phyloP scores from a whole-genome alignment of 2,888 invertebrate genomes.

The Xylota segnis region DNA sequence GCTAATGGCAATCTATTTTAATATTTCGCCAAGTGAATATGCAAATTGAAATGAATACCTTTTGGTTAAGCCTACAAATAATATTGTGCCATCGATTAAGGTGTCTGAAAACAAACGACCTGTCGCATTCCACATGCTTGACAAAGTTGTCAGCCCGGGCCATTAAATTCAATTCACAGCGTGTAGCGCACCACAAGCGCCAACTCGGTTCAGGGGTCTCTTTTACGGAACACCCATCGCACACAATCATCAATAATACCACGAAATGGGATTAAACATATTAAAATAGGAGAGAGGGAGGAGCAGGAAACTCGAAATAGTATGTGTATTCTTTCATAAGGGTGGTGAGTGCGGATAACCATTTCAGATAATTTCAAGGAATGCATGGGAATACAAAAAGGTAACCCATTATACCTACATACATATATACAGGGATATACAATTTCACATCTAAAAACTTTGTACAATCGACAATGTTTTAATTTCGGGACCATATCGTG shows the following conservation, averaged over 20 bases:
- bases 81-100: conserved; percentile 21
- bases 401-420: not conserved
- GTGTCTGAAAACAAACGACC: conserved; percentile 39
- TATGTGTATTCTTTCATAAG: not conserved
- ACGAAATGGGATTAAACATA: conserved; percentile 26
- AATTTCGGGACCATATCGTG: not conserved
- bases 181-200: conserved; percentile 22
- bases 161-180: conserved; percentile 50
- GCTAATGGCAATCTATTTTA: not conserved
- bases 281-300: conserved; percentile 2
- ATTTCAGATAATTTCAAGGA: conserved; percentile 14
- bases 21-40: not conserved
- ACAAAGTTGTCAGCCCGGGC: conserved; percentile 27
- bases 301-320: not conserved
- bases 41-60: not conserved
- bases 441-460: conserved; percentile 9
- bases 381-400: conserved; percentile 18
- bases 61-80: not conserved
- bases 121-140: conserved; percentile 35
- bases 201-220: conserved; percentile 3
- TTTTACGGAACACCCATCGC: conserved; percentile 5
- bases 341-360: conserved; percentile 21
- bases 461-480: conserved; percentile 1
- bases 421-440: conserved; percentile 2
- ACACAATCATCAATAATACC: conserved; percentile 11